Conservation (phyloP, 2,888 invertebrate species). For the Loripinus fragilis region DNA sequence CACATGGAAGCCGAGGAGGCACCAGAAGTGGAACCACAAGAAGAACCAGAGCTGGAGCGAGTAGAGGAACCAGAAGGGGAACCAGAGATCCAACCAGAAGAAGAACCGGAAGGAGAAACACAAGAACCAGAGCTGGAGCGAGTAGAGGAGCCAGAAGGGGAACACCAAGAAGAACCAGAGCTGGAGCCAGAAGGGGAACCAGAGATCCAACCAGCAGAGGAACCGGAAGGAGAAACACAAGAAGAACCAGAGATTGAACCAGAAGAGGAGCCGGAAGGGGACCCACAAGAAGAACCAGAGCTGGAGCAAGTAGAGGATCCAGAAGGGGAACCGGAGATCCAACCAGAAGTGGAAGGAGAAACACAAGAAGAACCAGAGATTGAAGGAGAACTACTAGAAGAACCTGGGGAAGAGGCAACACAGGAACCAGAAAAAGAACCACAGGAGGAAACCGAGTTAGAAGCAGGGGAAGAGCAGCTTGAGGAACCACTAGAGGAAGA, state of each 20-base stretch:
- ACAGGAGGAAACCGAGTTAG: constrained; percentile 5
- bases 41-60: not conserved
- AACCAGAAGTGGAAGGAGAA: not conserved
- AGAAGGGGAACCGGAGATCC: constrained; percentile 7
- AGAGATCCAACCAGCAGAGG: not conserved
- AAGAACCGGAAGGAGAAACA: not conserved
- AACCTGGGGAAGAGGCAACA: too few species aligned
- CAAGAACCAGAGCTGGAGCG: not conserved
- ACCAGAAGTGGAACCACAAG: not conserved
- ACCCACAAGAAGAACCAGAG: not conserved
- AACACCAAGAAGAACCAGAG: not conserved
- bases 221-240: constrained; percentile 3
- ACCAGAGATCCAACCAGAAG: not conserved
- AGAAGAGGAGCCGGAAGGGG: constrained; percentile 1
- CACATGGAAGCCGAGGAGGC: not conserved
- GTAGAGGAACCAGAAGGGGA: constrained; percentile 1
- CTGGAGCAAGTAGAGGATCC: not conserved
- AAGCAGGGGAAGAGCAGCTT: constrained; percentile 5
- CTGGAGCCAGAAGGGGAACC: constrained; percentile 5
- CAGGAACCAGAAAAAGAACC: not conserved
- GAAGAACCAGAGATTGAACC: not conserved
- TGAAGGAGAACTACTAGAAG: too few species aligned
- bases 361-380: not conserved
- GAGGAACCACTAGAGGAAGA: constrained; percentile 15
- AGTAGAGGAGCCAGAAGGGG: too few species aligned